Percentiles rank a stretch among this genome's conserved stretches.
These are phyloP conservation scores for Patiria miniata DNA, from an alignment of 35 echinoderm and acorn worm genomes.

Conservation along the genomic window DNA sequence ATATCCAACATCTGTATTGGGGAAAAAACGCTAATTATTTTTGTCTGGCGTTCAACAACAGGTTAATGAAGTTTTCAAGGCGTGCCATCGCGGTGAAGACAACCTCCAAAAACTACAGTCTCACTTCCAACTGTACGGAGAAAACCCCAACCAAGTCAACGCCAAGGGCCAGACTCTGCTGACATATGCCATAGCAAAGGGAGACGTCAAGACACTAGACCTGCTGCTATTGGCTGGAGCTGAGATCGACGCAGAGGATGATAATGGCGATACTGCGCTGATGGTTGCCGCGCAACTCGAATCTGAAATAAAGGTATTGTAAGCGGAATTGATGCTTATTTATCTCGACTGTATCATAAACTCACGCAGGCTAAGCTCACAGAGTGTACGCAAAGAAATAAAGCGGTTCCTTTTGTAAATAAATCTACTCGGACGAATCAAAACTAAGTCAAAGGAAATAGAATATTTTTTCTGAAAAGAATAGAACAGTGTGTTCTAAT, in stretches of 20 bases:
- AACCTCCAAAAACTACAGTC: conserved; percentile 16
- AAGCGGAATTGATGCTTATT: no score
- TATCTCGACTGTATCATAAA: no score
- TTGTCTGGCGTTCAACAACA: background rate
- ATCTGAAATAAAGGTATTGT: conserved; percentile 28
- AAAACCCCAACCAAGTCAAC: conserved; percentile 5
- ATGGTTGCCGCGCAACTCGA: conserved; percentile 31
- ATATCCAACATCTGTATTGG: no score
- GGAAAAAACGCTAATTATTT: background rate
- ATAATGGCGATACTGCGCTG: background rate
- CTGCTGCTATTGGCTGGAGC: conserved; percentile 32
- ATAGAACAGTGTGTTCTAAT: no score
- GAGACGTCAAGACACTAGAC: conserved; percentile 25
- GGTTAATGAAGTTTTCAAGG: conserved; percentile 2
- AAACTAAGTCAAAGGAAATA: no score
- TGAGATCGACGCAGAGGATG: conserved; percentile 14
- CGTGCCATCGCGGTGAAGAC: conserved; percentile 33
- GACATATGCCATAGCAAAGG: conserved; percentile 39
- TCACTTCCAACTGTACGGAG: conserved; percentile 4
- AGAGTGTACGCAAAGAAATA: no score
- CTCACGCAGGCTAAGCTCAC: no score
- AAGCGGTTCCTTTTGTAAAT: no score
- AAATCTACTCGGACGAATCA: no score
- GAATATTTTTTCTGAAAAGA: no score
- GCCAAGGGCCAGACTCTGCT: conserved; percentile 25